Percentiles rank a stretch among this genome's conserved stretches.
phyloP scores from a whole-genome alignment of 2,888 invertebrate genomes.

The Acrobasis repandana region DNA sequence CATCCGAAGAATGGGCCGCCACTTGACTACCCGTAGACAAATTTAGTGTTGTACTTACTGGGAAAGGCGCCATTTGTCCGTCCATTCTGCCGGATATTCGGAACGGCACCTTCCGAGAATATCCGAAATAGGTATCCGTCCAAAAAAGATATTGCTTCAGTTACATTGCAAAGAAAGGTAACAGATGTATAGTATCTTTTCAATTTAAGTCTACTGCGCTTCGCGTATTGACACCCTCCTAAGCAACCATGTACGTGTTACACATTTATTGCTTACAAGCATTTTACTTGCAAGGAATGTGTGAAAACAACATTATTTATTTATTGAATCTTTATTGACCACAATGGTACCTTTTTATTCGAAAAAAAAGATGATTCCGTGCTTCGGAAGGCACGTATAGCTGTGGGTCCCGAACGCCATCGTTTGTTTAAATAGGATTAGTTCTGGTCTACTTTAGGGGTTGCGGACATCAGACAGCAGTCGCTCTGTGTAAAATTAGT shows the following conservation, averaged over 20 bases:
- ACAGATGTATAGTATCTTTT: background rate
- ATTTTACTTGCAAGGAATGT: no score
- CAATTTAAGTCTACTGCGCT: background rate
- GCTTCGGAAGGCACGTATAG: no score
- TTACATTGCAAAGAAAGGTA: background rate
- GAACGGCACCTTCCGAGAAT: slow-evolving; percentile 26
- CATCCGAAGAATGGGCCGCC: slow-evolving; percentile 28
- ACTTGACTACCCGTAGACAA: slow-evolving; percentile 30
- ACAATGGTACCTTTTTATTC: no score
- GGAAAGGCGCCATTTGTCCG: slow-evolving; percentile 35
- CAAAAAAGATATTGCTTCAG: slow-evolving; percentile 11
- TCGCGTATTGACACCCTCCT: background rate
- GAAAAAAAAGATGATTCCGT: no score
- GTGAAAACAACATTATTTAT: no score
- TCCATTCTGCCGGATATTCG: slow-evolving; percentile 19
- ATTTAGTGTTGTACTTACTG: slow-evolving; percentile 33
- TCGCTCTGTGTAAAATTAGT: no score
- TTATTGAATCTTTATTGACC: no score
- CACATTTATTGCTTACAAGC: no score
- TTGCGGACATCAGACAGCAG: no score
- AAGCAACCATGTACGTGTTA: background rate
- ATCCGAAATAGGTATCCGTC: slow-evolving; percentile 21
- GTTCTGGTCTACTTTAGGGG: no score
- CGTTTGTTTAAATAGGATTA: no score
- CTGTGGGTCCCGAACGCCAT: no score